Base-by-base conservation (phyloP, 2,113 vertebrate species). In the Craseonycteris thonglongyai region DNA sequence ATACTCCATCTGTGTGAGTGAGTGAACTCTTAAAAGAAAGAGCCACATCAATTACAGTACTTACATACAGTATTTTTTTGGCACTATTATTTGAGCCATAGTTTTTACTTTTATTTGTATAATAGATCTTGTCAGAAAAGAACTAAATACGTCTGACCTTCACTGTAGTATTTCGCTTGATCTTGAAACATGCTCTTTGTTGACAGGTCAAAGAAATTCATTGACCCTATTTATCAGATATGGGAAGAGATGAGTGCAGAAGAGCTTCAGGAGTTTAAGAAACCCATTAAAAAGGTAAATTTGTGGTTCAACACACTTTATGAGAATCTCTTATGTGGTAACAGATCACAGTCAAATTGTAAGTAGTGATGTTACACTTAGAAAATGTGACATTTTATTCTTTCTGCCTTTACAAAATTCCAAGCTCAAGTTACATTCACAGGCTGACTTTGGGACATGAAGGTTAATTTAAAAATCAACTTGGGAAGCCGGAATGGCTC, bases 161-260 rank as follows among this genome's bases (percentile, higher is more conserved):
- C 7, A 7, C 28, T 71, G 13, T 45, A 40, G 5, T 72, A 1
- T 51, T 78, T 42, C 75, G 51, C 49, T 63, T 89, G 78, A 87
- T 88, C 75, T 90, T 47, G 74, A 86, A 89, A 75, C 89, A n/a
- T 78, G 38, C 63, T 96, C 71, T 51, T 58, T 93, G 28, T 96
- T 76, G 19, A 86, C 97, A 99, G 99, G 96, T 99, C 99, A 35
- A 99, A 99, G 96, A 98, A 98, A 86, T 96, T 98, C 47, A 99
- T 99, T 19, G 98, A 99, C 86, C 99, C 99, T 1, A 66, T 99
- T 80, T 99, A 99, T 96, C 99, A 99, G 97, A 98, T 98, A 24
- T 99, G 99, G 99, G 99, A 99, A 97, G 99, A 99, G 82, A 93
- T 98, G 11, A 98, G 97, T 58, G 98, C 98, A 74, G 98, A 98